Evolutionary conservation across 2,797 vertebrate genomes (phyloP).

Genomic region (Rhincodon typus): DNA sequence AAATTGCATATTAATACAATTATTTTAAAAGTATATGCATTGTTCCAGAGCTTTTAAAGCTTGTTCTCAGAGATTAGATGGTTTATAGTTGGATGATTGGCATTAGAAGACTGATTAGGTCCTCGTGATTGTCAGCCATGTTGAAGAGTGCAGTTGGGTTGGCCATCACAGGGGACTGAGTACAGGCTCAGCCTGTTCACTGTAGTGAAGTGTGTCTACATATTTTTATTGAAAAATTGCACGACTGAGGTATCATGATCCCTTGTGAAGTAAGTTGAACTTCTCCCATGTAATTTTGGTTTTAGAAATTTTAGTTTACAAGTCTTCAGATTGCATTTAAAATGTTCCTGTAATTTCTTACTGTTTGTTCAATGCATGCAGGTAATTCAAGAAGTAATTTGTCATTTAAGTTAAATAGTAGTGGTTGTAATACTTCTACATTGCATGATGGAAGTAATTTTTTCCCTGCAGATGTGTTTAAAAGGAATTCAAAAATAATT

Average conservation of each 20-base stretch:
- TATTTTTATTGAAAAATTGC: conserved; percentile 11
- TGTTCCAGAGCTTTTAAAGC: conserved; percentile 63
- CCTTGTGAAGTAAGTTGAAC: conserved; percentile 51
- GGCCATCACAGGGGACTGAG: conserved; percentile 41
- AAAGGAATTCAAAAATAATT: neutral
- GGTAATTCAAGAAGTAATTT: neutral
- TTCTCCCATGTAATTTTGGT: neutral
- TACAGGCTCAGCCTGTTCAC: conserved; percentile 17
- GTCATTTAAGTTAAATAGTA: neutral
- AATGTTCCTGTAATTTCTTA: neutral
- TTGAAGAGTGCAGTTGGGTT: neutral
- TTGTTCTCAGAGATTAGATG: conserved; percentile 70
- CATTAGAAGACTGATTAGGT: conserved; percentile 66
- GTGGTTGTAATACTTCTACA: neutral
- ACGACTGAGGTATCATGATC: conserved; percentile 32
- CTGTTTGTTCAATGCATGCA: neutral
- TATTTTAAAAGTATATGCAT: neutral
- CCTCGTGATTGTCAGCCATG: conserved; percentile 45
- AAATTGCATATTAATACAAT: neutral
- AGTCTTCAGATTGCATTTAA: neutral
- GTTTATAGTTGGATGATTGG: conserved; percentile 86
- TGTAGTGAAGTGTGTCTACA: neutral
- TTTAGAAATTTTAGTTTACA: neutral
- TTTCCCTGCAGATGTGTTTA: neutral
- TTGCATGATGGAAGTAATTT: neutral